A percentile compares a stretch with the other conserved stretches of the same genome.
Conservation (phyloP, 2,113 vertebrate genomes). For the Myanophis thanlyinensis region DNA sequence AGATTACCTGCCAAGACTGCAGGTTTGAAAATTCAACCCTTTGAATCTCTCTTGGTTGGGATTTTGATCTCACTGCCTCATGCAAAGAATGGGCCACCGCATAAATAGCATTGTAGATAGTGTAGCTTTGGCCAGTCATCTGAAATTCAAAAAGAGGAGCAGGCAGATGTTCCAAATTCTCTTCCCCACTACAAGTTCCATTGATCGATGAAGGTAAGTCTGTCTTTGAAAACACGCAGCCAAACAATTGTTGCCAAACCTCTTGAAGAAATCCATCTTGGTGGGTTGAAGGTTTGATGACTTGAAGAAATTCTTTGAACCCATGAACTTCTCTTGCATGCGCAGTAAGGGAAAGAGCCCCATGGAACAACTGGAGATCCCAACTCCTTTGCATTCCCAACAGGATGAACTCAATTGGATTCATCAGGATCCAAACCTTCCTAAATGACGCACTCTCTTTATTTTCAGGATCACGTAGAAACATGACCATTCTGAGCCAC, state of each 20-base stretch:
- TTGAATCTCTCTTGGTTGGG: no score
- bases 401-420: no score
- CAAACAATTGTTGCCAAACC: background rate
- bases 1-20: no score
- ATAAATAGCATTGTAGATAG: no score
- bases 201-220: rapidly evolving
- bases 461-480: background rate
- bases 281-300: background rate
- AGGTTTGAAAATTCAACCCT: no score
- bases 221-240: background rate
- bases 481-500: background rate
- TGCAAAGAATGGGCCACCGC: no score
- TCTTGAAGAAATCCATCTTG: background rate
- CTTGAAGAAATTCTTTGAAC: background rate
- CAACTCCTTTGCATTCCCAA: no score
- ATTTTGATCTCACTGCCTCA: no score
- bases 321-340: background rate
- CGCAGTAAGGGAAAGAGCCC: background rate
- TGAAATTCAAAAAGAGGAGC: no score
- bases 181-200: background rate
- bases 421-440: no score
- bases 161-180: background rate
- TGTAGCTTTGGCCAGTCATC: no score
- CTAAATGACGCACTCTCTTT: background rate
- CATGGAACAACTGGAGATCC: background rate